These are phyloP conservation scores for Helicolenus hilgendorfi DNA, from an alignment of 2,797 vertebrate genomes.

Conservation along the genomic window DNA sequence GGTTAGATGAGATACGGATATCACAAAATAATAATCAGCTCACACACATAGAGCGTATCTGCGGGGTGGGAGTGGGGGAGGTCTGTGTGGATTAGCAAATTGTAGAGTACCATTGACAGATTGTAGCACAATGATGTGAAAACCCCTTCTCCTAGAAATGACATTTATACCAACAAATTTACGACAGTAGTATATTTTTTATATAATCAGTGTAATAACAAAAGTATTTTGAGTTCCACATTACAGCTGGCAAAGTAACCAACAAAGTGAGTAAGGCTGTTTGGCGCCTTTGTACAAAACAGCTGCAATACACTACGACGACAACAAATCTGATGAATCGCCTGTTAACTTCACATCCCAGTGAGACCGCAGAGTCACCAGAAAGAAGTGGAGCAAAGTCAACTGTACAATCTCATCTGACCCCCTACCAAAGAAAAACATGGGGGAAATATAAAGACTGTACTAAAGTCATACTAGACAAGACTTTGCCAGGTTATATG, in stretches of 20 bases:
- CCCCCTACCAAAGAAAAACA: not conserved
- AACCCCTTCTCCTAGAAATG: not conserved
- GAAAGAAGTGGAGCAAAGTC: not conserved
- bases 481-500: not conserved
- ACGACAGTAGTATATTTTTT: not conserved
- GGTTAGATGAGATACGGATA: conserved; percentile 83
- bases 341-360: not conserved
- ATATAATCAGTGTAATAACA: not conserved
- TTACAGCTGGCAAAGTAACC: not conserved
- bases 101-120: not conserved
- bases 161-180: not conserved
- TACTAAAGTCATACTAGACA: not conserved
- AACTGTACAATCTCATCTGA: not conserved
- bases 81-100: conserved; percentile 8
- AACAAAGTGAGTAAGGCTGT: not conserved
- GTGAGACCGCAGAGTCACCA: not conserved
- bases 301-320: not conserved
- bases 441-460: not conserved
- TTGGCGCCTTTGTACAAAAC: not conserved
- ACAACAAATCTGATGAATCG: not conserved
- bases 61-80: not conserved
- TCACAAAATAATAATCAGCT: conserved; percentile 77
- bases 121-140: not conserved
- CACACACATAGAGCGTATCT: conserved; percentile 31
- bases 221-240: not conserved